A percentile compares a stretch with the other conserved stretches of the same genome.
Evolutionary conservation across 1,140 invertebrate species (phyloP).

Genomic region (Drosophila sp.): DNA sequence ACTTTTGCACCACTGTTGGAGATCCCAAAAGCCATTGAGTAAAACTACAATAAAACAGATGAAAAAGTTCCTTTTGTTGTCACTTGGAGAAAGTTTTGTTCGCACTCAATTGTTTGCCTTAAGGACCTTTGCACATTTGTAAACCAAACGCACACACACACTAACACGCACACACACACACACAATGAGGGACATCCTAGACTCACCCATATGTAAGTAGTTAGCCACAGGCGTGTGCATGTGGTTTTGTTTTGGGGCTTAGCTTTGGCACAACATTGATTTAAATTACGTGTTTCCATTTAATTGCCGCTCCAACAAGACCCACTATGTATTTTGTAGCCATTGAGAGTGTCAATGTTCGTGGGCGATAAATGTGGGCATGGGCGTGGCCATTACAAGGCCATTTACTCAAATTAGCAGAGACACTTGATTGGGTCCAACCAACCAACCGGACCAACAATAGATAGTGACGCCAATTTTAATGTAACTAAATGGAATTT

Average conservation of each 20-base stretch:
- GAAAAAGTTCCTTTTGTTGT: conserved; percentile 67
- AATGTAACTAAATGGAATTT: conserved; percentile 45
- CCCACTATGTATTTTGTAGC: conserved; percentile 18
- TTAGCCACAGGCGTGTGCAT: conserved; percentile 70
- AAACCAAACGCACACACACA: conserved; percentile 54
- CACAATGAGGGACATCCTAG: conserved; percentile 11
- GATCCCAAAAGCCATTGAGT: conserved; percentile 10
- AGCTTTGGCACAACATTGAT: conserved; percentile 76
- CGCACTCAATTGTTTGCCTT: conserved; percentile 82
- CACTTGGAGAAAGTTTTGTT: conserved; percentile 78
- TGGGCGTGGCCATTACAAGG: conserved; percentile 42
- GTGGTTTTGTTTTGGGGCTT: conserved; percentile 77
- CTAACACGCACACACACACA: conserved; percentile 24
- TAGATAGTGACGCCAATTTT: conserved; percentile 26
- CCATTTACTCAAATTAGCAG: conserved; percentile 74
- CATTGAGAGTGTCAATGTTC: conserved; percentile 64
- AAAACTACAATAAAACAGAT: conserved; percentile 53
- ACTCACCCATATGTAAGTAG: conserved; percentile 20
- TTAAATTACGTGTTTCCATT: conserved; percentile 82
- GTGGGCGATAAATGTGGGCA: conserved; percentile 14
- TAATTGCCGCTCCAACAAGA: conserved; percentile 60
- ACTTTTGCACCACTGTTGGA: conserved; percentile 42
- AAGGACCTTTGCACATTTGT: conserved; percentile 80
- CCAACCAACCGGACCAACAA: conserved; percentile 17
- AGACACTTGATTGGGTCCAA: conserved; percentile 52